Conservation (phyloP, 2,888 invertebrate species). For the Eucriotettix oculatus region DNA sequence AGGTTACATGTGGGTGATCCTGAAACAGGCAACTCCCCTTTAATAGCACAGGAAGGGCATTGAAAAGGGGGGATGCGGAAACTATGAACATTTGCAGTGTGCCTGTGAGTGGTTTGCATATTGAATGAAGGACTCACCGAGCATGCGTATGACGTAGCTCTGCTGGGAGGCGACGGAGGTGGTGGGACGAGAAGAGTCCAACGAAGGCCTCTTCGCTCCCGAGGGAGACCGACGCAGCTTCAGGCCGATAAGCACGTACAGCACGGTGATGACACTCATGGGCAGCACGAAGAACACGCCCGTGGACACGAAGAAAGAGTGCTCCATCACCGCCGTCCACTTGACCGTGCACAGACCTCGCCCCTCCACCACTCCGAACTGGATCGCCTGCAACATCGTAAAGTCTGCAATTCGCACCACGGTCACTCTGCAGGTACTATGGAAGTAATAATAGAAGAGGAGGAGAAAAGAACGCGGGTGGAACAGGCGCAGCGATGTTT, state of each 20-base stretch:
- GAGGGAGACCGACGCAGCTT: background rate
- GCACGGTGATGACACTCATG: background rate
- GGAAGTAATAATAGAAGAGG: no score
- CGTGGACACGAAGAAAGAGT: background rate
- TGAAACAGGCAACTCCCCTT: no score
- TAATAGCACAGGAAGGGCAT: no score
- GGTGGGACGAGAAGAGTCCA: no score
- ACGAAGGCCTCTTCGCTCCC: background rate
- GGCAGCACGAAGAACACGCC: background rate
- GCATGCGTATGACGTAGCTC: background rate
- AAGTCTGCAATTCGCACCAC: no score
- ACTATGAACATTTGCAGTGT: no score
- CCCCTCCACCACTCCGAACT: conserved; percentile 26
- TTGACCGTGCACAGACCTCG: conserved; percentile 25
- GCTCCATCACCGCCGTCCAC: conserved; percentile 16
- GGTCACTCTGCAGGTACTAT: no score
- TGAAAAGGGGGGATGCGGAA: no score
- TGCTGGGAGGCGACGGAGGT: background rate
- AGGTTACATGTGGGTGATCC: no score
- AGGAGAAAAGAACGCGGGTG: no score
- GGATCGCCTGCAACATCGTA: conserved; percentile 20
- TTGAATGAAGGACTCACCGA: background rate
- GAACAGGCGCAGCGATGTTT: no score
- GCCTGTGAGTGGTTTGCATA: no score
- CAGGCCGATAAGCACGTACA: background rate